Conservation (phyloP, 2,113 vertebrate species). For the Crotalus helleri region DNA sequence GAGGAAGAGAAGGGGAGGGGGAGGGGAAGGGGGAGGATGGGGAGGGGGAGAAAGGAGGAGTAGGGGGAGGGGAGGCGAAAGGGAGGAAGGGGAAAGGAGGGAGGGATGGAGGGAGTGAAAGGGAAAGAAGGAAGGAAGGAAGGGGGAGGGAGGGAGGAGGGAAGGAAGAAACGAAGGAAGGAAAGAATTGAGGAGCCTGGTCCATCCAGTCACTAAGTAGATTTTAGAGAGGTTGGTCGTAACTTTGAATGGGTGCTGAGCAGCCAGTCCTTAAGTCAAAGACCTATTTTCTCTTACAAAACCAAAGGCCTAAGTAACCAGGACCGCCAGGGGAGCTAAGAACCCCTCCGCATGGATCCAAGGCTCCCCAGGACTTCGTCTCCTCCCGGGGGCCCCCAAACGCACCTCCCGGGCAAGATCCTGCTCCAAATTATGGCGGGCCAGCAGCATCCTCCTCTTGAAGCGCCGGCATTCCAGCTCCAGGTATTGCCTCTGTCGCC, state of each 20-base stretch:
- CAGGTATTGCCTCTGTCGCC: constrained; percentile 92
- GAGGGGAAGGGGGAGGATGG: too few species aligned
- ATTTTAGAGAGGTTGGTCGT: neutral
- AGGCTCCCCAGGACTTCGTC: neutral
- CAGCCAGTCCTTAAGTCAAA: neutral
- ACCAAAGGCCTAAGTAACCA: neutral
- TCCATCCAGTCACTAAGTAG: neutral
- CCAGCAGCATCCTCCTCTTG: constrained; percentile 94
- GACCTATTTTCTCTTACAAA: neutral
- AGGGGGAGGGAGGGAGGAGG: rapidly evolving
- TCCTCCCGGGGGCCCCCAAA: constrained; percentile 15
- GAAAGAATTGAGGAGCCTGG: neutral
- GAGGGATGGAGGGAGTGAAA: too few species aligned
- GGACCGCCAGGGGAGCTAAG: neutral
- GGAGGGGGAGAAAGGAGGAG: too few species aligned
- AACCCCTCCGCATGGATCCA: neutral
- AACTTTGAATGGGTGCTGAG: neutral
- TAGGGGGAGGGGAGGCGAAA: too few species aligned
- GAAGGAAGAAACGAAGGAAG: rapidly evolving
- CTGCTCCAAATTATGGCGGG: constrained; percentile 92
- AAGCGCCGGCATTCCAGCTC: constrained; percentile 95
- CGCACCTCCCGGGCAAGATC: constrained; percentile 91
- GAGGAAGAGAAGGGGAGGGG: too few species aligned
- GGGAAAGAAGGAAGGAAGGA: too few species aligned
- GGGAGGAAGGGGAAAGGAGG: too few species aligned